Base-by-base conservation (phyloP, 2,113 vertebrate genomes). In the Setophaga coronata region DNA sequence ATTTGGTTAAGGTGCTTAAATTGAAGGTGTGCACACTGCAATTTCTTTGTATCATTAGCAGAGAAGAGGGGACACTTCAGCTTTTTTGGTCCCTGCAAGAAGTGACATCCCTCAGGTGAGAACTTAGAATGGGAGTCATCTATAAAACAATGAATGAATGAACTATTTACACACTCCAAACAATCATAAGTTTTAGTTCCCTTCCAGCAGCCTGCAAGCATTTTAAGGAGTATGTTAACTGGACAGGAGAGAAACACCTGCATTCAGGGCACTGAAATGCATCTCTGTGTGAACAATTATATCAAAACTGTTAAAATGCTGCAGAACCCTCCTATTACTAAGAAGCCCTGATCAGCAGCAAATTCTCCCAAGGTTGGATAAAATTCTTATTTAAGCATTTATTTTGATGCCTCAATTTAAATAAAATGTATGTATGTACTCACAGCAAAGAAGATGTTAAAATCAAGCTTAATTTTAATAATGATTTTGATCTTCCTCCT, bases 61-160 rank as follows among this genome's bases (percentile, higher is more conserved):
- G 28, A 72, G n/a, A 69, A 64, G 14, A 72, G 1, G 29, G 12
- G 17, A 40, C 28, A 13, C 18, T 61, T 38, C 33, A 65, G 10
- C 5, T 31, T 60, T 40, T 73, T 60, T 0, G 1, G 9, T 9
- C 3, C 3, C 7, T 18, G 8, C 9, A 54, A 23, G 21, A 8
- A 24, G 21, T 21, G n/a, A 58, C 5, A 26, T 45, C 21, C 5
- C 33, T 60, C 33, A 23, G 17, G 6, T 45, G 18, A 34, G 25
- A 73, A 36, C 2, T 66, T 21, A n/a, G 10, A 14, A 28, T 69
- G 23, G 18, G 43, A 71, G 3, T 12, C 28, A 2, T 14, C 47
- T 66, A 29, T 13, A 33, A 8, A 38, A 10, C 19, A 78, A 1
- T 18, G 36, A 67, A 1, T 18, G 36, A 67, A 85, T 47, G 6